phyloP scores from a whole-genome alignment of 2,113 vertebrate species.

The Regulus satrapa region DNA sequence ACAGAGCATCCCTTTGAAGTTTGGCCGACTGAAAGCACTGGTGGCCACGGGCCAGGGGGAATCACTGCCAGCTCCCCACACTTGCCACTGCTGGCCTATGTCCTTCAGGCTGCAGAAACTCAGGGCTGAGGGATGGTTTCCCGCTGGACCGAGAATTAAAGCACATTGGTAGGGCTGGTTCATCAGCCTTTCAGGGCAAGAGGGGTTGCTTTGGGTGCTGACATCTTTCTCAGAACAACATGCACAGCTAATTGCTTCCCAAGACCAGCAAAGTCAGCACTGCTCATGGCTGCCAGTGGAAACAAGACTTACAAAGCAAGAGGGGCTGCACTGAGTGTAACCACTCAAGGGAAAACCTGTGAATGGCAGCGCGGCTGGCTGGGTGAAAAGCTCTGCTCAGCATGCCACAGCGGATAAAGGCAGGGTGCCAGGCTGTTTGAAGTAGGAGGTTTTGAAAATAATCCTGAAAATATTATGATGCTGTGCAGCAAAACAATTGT shows the following conservation, averaged over 20 bases:
- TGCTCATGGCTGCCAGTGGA: not conserved
- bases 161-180: not conserved
- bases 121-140: not conserved
- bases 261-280: constrained; percentile 43
- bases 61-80: not conserved
- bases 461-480: constrained; percentile 13
- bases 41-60: not conserved
- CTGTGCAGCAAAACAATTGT: not conserved
- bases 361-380: not conserved
- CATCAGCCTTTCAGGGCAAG: constrained; percentile 1
- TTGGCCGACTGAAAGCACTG: not conserved
- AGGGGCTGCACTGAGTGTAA: not conserved
- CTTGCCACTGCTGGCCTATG: not conserved
- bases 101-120: not conserved
- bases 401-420: not conserved
- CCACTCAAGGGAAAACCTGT: not conserved
- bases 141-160: not conserved
- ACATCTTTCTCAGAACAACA: constrained; percentile 29
- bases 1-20: constrained; percentile 23
- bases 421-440: not conserved
- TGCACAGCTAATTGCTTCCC: constrained; percentile 23
- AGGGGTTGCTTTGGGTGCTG: not conserved
- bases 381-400: constrained; percentile 27
- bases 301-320: constrained; percentile 36
- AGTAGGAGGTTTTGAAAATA: constrained; percentile 1